phyloP scores from a whole-genome alignment of 2,888 invertebrate genomes.

The Chorisops tibialis region DNA sequence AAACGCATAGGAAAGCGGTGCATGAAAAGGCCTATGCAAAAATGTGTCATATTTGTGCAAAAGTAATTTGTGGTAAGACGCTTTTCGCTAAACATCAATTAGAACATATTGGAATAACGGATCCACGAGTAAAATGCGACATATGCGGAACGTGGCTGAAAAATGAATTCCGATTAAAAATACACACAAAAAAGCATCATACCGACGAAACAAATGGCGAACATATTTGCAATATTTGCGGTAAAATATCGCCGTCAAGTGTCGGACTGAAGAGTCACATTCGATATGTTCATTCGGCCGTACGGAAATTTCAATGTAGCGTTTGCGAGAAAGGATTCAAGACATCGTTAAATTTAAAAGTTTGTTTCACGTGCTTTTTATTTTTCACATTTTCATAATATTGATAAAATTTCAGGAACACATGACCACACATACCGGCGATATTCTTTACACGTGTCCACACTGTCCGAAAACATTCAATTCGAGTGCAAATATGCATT shows the following conservation, averaged over 20 bases:
- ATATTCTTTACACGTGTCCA: constrained; percentile 28
- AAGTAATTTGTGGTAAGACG: constrained; percentile 42
- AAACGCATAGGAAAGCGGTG: constrained; percentile 7
- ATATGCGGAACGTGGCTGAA: constrained; percentile 40
- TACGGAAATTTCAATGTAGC: constrained; percentile 23
- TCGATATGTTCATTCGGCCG: constrained; percentile 26
- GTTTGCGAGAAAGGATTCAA: constrained; percentile 44
- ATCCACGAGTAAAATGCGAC: constrained; percentile 42
- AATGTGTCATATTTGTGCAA: constrained; percentile 47
- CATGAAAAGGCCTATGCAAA: constrained; percentile 24
- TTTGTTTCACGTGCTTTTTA: constrained; percentile 30
- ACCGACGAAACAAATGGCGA: constrained; percentile 28
- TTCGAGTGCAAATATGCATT: constrained; percentile 28
- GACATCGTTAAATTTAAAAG: constrained; percentile 41
- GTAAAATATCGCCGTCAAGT: constrained; percentile 31
- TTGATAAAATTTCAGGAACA: constrained; percentile 17
- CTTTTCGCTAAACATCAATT: constrained; percentile 44
- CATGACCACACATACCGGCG: constrained; percentile 29
- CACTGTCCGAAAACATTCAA: constrained; percentile 31
- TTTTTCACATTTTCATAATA: background rate
- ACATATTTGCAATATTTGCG: constrained; percentile 47
- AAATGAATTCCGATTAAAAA: constrained; percentile 21
- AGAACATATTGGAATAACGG: constrained; percentile 43
- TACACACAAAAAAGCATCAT: constrained; percentile 26
- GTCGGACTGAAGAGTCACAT: constrained; percentile 31